phyloP scores from a whole-genome alignment of 2,888 invertebrate genomes.

The Oxystoma pomonae region DNA sequence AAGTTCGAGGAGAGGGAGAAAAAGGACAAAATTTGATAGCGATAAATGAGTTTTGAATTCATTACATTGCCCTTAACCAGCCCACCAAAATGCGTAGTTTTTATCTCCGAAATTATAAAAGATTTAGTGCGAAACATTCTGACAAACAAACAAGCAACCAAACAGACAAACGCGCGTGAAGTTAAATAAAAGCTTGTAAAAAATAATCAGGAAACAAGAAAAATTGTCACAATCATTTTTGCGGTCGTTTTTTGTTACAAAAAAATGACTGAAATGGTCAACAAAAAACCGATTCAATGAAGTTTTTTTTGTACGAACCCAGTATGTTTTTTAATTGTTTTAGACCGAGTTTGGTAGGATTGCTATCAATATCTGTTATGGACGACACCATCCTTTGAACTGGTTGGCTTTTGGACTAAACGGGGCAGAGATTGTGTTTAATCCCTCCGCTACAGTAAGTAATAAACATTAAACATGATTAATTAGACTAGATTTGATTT shows the following conservation, averaged over 20 bases:
- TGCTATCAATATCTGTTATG: conserved; percentile 96
- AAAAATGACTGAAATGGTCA: background rate
- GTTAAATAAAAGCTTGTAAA: no score
- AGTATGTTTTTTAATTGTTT: conserved; percentile 29
- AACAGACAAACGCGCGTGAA: no score
- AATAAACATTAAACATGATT: no score
- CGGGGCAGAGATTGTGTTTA: conserved; percentile 98
- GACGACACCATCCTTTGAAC: conserved; percentile 95
- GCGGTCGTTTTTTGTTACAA: background rate
- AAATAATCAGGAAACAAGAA: background rate
- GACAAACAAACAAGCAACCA: no score
- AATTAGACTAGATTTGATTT: no score
- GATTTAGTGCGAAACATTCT: no score
- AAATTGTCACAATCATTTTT: background rate
- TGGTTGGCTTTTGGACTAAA: conserved; percentile 98
- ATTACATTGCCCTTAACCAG: no score
- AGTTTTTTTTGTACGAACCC: background rate
- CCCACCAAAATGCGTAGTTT: no score
- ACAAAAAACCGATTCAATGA: background rate
- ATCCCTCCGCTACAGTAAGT: conserved; percentile 90
- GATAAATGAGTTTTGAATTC: no score
- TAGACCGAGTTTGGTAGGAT: conserved; percentile 81
- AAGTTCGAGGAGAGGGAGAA: no score
- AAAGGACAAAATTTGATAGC: no score
- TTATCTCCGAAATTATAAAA: no score